Evolutionary conservation across 2,797 vertebrate species (phyloP), one percentile per base, ranked within the genome.

Genomic region (Borostomias antarcticus): DNA sequence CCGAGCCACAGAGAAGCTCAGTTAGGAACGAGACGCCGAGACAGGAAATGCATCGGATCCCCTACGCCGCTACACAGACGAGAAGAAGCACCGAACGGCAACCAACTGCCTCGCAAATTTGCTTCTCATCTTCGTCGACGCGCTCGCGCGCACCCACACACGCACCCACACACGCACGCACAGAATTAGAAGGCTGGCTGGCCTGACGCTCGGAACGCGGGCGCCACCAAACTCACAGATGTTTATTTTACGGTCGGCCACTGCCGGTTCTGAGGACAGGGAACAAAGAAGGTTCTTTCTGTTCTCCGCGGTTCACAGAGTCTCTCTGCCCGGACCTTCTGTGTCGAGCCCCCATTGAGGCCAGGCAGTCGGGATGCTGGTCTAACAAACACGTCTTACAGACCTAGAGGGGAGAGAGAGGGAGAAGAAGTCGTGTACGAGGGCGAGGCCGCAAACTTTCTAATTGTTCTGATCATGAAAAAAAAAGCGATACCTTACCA

Each of bases 401-500:
- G 13, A 43, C 13, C n/a, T 43, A n/a, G 40, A 43, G 13, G n/a
- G n/a, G n/a, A 43, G 6, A 15, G n/a, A 43, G 40, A 43, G 40
- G 15, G 40, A 43, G 13, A 43, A 17, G 40, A 5, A 43, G 73
- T 70, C 68, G 64, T 77, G 77, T 78, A 73, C 64, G 73, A 58
- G 58, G 66, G 71, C 75, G 52, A 77, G 70, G 73, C 78, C 66
- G 53, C 72, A 67, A 65, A 72, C 84, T 90, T 91, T 89, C 74
- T 92, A 93, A 93, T 93, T 93, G 89, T 92, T 89, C 86, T 86
- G 83, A 92, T 89, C 77, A 77, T 80, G 85, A 91, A 89, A 83
- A 82, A 86, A 91, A 89, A 84, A 82, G 90, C 91, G n/a, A n/a
- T 83, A 92, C 88, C 88, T 91, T 92, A 91, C 89, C 92, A 91